Conservation (phyloP, 92 coral and sea anemone genomes). For the Parazoanthus swiftii region DNA sequence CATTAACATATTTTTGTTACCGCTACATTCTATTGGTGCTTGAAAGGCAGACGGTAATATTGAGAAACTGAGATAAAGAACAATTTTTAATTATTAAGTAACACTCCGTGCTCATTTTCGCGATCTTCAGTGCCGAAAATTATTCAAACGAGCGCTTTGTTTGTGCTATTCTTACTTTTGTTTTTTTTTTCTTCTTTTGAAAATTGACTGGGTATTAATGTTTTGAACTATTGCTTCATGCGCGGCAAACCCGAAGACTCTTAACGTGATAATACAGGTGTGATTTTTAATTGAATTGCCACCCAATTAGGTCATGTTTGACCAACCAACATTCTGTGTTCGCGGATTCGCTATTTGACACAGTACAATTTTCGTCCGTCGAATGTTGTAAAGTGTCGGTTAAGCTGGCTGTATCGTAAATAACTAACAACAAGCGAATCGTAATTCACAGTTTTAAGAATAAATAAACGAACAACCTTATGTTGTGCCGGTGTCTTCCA, state of each 20-base stretch:
- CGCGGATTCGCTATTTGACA: background rate
- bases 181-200: background rate
- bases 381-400: background rate
- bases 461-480: background rate
- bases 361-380: background rate
- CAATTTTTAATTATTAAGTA: conserved; percentile 16
- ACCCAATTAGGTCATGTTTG: background rate
- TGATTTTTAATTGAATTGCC: background rate
- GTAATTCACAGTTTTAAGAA: too few species aligned
- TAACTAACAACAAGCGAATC: too few species aligned
- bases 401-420: background rate
- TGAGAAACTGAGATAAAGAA: conserved; percentile 22
- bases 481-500: background rate
- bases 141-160: background rate
- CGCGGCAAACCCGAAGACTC: background rate
- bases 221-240: background rate
- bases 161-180: background rate
- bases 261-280: background rate
- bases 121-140: background rate
- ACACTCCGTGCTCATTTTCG: background rate
- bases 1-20: conserved; percentile 36
- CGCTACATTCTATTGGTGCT: conserved; percentile 34
- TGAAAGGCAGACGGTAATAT: conserved; percentile 25
- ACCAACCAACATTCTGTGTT: background rate
- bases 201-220: background rate